Evolutionary conservation across 2,113 vertebrate genomes (phyloP).

Genomic region (Toxostoma redivivum): DNA sequence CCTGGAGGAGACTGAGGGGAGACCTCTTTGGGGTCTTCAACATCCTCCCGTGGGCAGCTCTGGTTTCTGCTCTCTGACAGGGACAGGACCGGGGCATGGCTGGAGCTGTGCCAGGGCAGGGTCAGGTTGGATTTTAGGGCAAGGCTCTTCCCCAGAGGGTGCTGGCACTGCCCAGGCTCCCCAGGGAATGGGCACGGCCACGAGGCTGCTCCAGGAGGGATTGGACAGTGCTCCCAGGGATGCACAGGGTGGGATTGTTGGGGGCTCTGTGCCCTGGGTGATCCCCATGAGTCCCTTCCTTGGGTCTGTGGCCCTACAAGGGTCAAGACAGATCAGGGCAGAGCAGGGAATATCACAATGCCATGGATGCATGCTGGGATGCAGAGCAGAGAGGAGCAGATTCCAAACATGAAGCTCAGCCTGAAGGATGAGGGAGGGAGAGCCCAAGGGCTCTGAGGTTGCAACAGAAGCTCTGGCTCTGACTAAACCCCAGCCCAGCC

Average conservation of each 20-base stretch:
- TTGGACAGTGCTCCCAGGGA: fast-evolving
- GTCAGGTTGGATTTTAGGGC: fast-evolving
- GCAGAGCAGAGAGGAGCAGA: background rate
- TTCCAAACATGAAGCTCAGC: fast-evolving
- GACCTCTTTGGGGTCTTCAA: background rate
- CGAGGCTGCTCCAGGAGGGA: background rate
- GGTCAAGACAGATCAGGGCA: fast-evolving
- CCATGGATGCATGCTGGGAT: fast-evolving
- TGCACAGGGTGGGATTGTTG: background rate
- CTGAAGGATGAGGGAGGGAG: background rate
- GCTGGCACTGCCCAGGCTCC: background rate
- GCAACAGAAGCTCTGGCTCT: background rate
- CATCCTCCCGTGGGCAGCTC: background rate
- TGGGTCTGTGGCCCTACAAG: background rate
- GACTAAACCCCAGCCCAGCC: background rate
- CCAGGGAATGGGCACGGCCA: background rate
- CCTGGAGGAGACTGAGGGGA: background rate
- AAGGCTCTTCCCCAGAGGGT: background rate
- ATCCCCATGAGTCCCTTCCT: background rate
- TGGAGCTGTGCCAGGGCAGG: background rate
- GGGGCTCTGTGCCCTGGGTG: background rate
- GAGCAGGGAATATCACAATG: background rate
- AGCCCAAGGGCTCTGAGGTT: background rate
- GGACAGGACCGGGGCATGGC: background rate
- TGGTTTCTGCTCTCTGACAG: fast-evolving